These are phyloP conservation scores for Drosophila paracracens DNA, from an alignment of 2,888 invertebrate genomes.

Conservation along the genomic window DNA sequence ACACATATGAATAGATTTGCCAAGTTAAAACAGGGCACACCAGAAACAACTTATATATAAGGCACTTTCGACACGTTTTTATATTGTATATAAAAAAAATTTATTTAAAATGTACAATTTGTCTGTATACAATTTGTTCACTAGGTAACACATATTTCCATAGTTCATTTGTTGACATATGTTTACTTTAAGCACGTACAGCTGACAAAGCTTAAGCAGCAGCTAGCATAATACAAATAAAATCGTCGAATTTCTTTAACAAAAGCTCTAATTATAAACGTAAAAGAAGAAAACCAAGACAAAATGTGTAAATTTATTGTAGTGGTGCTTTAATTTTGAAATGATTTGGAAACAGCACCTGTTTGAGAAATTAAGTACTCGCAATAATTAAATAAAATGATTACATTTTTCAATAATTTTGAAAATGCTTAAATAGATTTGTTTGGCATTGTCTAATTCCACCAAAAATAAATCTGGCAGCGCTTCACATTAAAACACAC, in stretches of 20 bases:
- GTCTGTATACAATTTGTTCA: neutral
- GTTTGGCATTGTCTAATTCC: neutral
- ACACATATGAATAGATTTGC: neutral
- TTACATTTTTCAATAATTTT: constrained; percentile 1
- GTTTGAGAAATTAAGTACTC: constrained; percentile 39
- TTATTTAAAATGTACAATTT: neutral
- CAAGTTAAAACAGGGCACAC: neutral
- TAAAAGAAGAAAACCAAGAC: too few relatives aligned
- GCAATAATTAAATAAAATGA: neutral
- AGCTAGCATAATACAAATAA: neutral
- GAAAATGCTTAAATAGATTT: neutral
- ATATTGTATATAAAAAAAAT: neutral
- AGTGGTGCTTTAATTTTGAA: neutral
- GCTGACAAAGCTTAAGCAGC: neutral
- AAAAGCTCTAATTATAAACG: neutral
- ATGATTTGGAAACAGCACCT: constrained; percentile 20
- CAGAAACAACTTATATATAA: neutral
- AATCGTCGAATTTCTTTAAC: neutral
- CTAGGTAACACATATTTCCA: neutral
- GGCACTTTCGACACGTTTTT: neutral
- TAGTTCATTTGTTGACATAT: neutral
- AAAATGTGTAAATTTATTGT: neutral
- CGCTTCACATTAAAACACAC: constrained; percentile 13
- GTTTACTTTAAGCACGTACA: neutral
- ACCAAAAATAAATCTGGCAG: constrained; percentile 27